phyloP scores from a whole-genome alignment of 2,797 vertebrate genomes.

The Sebastes jordani region DNA sequence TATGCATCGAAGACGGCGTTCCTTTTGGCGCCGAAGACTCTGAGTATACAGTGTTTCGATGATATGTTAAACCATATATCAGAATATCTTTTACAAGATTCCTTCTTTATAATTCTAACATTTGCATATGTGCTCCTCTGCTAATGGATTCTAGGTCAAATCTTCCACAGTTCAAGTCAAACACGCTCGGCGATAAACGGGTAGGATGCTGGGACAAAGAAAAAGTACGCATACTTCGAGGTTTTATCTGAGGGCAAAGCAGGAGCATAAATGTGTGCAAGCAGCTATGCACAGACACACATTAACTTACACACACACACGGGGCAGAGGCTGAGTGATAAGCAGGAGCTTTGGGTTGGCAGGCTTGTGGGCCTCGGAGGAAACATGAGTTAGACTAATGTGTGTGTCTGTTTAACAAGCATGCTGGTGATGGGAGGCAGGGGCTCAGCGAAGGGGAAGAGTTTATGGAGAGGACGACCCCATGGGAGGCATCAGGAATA shows the following conservation, averaged over 20 bases:
- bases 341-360: conserved; percentile 66
- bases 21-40: background rate
- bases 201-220: conserved; percentile 8
- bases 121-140: conserved; percentile 17
- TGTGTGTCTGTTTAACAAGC: conserved; percentile 81
- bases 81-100: background rate
- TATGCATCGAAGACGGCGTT: background rate
- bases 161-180: conserved; percentile 10
- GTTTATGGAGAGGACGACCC: conserved; percentile 73
- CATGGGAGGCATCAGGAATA: conserved; percentile 70
- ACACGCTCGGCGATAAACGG: background rate
- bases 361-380: conserved; percentile 70
- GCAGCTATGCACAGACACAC: conserved; percentile 12
- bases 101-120: background rate
- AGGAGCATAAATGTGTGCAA: conserved; percentile 17
- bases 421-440: conserved; percentile 61
- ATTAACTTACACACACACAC: conserved; percentile 17
- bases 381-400: conserved; percentile 77
- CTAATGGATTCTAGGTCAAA: conserved; percentile 38
- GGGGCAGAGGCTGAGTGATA: conserved; percentile 66
- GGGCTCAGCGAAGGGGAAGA: conserved; percentile 61
- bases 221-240: background rate
- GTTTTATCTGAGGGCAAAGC: conserved; percentile 31
- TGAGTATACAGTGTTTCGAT: background rate
- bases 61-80: background rate